Base-by-base conservation (phyloP, 92 coral and sea anemone genomes). In the Virgularia gustaviana region DNA sequence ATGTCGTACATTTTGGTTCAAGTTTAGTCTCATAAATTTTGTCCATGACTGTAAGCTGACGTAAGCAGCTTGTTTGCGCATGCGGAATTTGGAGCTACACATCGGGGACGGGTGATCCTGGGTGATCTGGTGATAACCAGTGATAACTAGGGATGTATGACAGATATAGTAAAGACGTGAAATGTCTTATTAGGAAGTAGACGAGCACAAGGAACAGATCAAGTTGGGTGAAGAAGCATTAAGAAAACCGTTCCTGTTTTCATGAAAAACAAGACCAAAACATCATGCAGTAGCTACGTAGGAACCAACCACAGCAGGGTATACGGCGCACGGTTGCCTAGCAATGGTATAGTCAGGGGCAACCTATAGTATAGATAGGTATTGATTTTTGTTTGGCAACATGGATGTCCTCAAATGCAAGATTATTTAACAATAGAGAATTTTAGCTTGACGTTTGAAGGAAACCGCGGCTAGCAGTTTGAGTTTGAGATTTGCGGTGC, bases 201-300 rank as follows among this genome's bases (percentile, higher is more conserved):
- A 86, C 28, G 92, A 87, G 47, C 88, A 86, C 38, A 80, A 79
- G 47, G 86, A 86, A 57, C 81, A 80, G 60, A 92, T 92, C 82
- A 80, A 83, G 81, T 80, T 85, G 15, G 88, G 90, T 31, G 98
- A 95, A 44, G 98, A 92, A 71, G 90, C 79, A 55, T 73, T 83
- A 55, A 81, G 96, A 35, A 92, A 85, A 70, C 96, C 96, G 29
- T 85, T 91, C 37, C 87, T 81, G 36, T 83, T 90, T 8, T 87
- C 96, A 1, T 92, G 76, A 78, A 37, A 39, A 27, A 8, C 23
- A n/a, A 27, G 16, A 55, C 15, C 19, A 45, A 45, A 45, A 15
- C 15, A 2, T 24, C 20, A 24, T 9, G 53, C 19, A 45, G 53
- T 18, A 45, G 13, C n/a, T 20, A 49, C n/a, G 23, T 3, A 4